phyloP scores from a whole-genome alignment of 92 coral and sea anemone species.

The Porites lobata region DNA sequence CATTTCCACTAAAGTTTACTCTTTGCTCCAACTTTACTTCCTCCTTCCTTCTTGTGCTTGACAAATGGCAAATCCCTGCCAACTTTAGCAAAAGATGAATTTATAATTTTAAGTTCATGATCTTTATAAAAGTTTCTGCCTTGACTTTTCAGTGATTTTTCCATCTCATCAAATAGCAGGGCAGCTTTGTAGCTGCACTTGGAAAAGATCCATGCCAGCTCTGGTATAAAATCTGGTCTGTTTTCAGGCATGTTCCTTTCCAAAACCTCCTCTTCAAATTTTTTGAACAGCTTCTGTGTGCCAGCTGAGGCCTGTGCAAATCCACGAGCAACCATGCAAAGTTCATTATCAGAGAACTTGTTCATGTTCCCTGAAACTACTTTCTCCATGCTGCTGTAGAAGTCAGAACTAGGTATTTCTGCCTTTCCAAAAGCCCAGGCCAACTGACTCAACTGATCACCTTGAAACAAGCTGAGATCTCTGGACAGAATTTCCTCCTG shows the following conservation, averaged over 20 bases:
- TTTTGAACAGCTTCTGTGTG: not conserved
- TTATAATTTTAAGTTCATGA: slow-evolving; percentile 9
- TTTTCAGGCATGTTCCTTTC: slow-evolving; percentile 6
- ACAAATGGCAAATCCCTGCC: not conserved
- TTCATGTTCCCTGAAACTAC: not conserved
- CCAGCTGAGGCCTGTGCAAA: slow-evolving; percentile 30
- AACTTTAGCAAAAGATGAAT: slow-evolving; percentile 20
- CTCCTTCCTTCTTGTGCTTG: not conserved
- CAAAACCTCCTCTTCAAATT: slow-evolving; percentile 30
- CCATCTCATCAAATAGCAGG: slow-evolving; percentile 20
- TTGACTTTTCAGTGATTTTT: not conserved
- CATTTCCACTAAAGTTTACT: not conserved
- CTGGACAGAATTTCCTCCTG: slow-evolving; percentile 40
- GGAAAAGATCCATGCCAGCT: slow-evolving; percentile 29
- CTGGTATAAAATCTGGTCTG: slow-evolving; percentile 38
- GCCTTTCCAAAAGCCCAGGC: slow-evolving; percentile 47
- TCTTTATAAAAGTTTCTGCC: not conserved
- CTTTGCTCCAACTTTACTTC: not conserved
- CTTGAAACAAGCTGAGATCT: slow-evolving; percentile 32
- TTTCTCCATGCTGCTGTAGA: slow-evolving; percentile 11
- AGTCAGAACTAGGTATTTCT: not conserved
- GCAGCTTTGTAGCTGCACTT: slow-evolving; percentile 33
- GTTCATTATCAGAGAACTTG: slow-evolving; percentile 25
- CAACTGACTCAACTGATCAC: slow-evolving; percentile 35
- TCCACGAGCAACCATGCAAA: slow-evolving; percentile 40